Conservation (phyloP, 2,888 invertebrate genomes). For the Cephus spinipes region DNA sequence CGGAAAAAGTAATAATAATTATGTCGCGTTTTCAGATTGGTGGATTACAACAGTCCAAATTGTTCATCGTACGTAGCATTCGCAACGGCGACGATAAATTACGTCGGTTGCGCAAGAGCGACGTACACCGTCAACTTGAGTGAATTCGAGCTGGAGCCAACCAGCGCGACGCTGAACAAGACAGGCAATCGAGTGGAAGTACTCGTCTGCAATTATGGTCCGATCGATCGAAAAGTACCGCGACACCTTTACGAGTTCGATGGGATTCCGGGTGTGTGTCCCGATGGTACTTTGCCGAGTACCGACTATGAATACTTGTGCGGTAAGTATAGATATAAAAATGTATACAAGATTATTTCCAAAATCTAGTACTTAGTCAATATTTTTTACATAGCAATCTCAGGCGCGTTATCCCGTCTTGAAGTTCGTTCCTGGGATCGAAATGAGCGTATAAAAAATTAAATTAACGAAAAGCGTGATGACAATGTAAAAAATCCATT, state of each 20-base stretch:
- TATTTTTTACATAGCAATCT: not conserved
- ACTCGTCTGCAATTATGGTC: constrained; percentile 61
- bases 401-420: not conserved
- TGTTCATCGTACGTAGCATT: constrained; percentile 46
- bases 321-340: constrained; percentile 34
- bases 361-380: not conserved
- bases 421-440: not conserved
- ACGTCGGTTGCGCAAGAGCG: constrained; percentile 51
- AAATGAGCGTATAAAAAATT: not conserved
- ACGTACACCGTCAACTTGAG: constrained; percentile 42
- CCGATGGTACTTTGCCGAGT: constrained; percentile 42
- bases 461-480: not conserved
- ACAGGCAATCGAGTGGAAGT: constrained; percentile 45
- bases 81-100: constrained; percentile 46
- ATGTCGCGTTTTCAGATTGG: constrained; percentile 38
- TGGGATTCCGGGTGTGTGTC: constrained; percentile 44
- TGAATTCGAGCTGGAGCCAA: constrained; percentile 23
- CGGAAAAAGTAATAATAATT: not conserved
- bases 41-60: constrained; percentile 35
- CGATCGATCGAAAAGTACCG: constrained; percentile 51
- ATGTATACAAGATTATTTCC: not conserved
- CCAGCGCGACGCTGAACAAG: constrained; percentile 27
- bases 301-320: constrained; percentile 42
- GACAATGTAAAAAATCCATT: not conserved
- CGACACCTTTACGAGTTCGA: constrained; percentile 48